Conservation (phyloP, 2,113 vertebrate species). For the Salminus brasiliensis region DNA sequence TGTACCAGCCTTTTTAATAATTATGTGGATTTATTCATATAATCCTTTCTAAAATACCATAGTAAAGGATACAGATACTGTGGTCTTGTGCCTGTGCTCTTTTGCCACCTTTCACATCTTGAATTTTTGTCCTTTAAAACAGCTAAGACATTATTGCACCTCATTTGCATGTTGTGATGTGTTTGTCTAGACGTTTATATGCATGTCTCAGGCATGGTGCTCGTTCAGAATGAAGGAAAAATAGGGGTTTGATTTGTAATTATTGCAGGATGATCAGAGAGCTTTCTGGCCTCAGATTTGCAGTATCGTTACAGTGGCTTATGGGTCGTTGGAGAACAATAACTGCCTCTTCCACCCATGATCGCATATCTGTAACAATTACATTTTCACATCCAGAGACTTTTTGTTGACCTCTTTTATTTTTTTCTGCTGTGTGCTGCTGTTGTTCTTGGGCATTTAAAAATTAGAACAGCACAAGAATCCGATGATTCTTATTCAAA, state of each 20-base stretch:
- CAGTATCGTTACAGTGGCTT: constrained; percentile 23
- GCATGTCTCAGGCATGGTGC: not conserved
- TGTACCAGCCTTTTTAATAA: no score
- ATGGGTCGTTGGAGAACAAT: constrained; percentile 53
- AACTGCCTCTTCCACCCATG: constrained; percentile 41
- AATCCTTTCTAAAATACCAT: no score
- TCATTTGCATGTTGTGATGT: not conserved
- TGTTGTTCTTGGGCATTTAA: constrained; percentile 48
- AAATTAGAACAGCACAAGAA: constrained; percentile 40
- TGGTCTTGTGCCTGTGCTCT: no score
- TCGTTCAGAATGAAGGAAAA: not conserved
- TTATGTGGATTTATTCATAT: no score
- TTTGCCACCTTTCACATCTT: not conserved
- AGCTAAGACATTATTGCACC: not conserved
- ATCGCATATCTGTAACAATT: constrained; percentile 53
- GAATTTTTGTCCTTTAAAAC: not conserved
- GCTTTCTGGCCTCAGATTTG: constrained; percentile 11
- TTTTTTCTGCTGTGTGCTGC: constrained; percentile 60
- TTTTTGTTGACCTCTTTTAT: constrained; percentile 57
- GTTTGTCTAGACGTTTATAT: not conserved
- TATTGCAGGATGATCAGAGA: not conserved
- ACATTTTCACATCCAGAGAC: constrained; percentile 50
- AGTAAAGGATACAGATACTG: no score
- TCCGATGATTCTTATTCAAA: not conserved
- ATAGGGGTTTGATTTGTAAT: constrained; percentile 19